Conservation (phyloP, 2,113 vertebrate species). For the Prinia subflava region DNA sequence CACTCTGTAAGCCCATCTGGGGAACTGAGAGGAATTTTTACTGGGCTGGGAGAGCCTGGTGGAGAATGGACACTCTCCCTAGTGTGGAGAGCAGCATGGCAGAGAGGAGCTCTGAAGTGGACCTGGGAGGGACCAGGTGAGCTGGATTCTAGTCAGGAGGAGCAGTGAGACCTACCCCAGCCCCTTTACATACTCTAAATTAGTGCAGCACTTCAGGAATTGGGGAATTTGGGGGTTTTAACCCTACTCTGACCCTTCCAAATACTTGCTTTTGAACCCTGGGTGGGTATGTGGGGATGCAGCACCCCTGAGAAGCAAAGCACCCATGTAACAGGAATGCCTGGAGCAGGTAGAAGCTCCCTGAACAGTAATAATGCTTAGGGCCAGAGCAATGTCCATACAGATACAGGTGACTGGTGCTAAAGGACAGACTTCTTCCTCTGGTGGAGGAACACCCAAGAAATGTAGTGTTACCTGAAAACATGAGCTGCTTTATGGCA, state of each 20-base stretch:
- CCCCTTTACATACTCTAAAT: not conserved
- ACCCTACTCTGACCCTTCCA: not conserved
- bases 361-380: not conserved
- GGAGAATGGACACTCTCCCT: not conserved
- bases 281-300: not conserved
- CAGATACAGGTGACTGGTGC: not conserved
- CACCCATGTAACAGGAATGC: not conserved
- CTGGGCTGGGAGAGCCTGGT: not conserved
- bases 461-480: not conserved
- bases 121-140: conserved; percentile 25
- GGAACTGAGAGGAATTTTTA: not conserved
- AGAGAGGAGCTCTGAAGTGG: not conserved
- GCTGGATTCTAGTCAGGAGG: not conserved
- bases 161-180: not conserved
- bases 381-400: not conserved
- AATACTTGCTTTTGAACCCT: not conserved
- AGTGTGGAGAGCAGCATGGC: not conserved
- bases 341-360: not conserved
- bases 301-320: not conserved
- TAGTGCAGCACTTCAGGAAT: not conserved
- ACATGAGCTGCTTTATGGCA: not conserved
- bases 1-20: not conserved
- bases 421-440: not conserved
- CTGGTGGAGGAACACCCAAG: not conserved
- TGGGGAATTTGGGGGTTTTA: not conserved